Conservation (phyloP, 2,797 vertebrate genomes). For the Synanceia verrucosa region DNA sequence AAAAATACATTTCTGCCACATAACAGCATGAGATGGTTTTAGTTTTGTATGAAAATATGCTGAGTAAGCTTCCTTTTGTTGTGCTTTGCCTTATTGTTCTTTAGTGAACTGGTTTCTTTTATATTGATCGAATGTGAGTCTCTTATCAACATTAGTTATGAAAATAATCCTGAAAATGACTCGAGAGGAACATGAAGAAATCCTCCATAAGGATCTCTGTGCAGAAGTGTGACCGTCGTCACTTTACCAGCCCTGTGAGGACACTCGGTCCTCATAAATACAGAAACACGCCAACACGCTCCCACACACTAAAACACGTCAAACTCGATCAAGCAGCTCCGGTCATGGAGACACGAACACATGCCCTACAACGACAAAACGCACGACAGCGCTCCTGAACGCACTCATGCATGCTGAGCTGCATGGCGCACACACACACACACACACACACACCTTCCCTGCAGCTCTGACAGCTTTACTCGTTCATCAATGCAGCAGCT, state of each 20-base stretch:
- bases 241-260: not conserved
- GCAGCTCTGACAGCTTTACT: conserved; percentile 58
- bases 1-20: not conserved
- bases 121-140: too few relatives aligned
- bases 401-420: conserved; percentile 40
- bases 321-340: conserved; percentile 49
- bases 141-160: too few relatives aligned
- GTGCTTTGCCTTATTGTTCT: not conserved
- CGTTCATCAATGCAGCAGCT: conserved; percentile 47
- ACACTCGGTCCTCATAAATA: conserved; percentile 28
- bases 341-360: conserved; percentile 34
- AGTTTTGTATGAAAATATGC: not conserved
- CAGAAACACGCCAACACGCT: not conserved
- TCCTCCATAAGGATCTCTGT: too few relatives aligned
- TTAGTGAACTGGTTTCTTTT: too few relatives aligned
- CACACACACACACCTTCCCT: conserved; percentile 13
- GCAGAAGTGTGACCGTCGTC: not conserved
- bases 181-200: too few relatives aligned
- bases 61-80: too few relatives aligned
- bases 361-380: conserved; percentile 42
- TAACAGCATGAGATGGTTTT: not conserved
- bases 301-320: conserved; percentile 41
- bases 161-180: not conserved
- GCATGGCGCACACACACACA: not conserved
- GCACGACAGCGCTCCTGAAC: conserved; percentile 29